Base-by-base conservation (phyloP, 1,140 invertebrate genomes). In the Drosophila chauvacae region DNA sequence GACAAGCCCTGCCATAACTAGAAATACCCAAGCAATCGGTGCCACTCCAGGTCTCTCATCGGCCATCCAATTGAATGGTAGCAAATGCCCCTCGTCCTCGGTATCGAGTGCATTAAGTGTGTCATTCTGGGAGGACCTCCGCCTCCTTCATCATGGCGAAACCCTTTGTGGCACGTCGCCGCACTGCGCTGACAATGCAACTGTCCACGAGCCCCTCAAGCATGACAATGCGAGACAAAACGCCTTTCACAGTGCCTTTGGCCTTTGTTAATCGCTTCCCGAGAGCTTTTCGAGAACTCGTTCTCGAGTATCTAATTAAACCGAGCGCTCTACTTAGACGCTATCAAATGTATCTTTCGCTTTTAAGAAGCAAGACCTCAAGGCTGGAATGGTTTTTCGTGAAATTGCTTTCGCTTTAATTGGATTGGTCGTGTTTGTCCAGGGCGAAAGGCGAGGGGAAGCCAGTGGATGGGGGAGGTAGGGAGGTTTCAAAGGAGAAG, bases 371-470 rank as follows among this genome's bases (percentile, higher is more conserved):
- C 53, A 11, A 57, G 69, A 61, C 48, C 47, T 83, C 77, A 56
- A 47, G 70, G 55, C 42, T 77, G 77, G 35, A 70, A 51, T 37
- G 70, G 68, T 48, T 77, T 76, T 70, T 80, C 65, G 55, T 77
- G 65, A 68, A 80, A 80, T 87, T 88, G 84, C 84, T 87, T 87
- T 88, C 76, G 73, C 77, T 78, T 84, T 88, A 90, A 87, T 87
- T 87, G 85, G 85, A 87, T 90, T 70, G 66, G 75, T 64, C 37
- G 60, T 62, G 35, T 56, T 60, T 50, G 50, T 50, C 55, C 70
- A 74, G 70, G 63, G 23, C 33, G 33, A 55, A 48, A 18, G 10
- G 7, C 14, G 14, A 48, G 47, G 47, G 14, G 23, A 16, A 16
- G 13, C 13, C 13, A 1, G 3, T 4, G 7, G 7, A 1, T 10